Percentiles rank a stretch among this genome's conserved stretches.
Evolutionary conservation across 2,888 invertebrate species (phyloP).

Genomic region (Podabrus alpinus): DNA sequence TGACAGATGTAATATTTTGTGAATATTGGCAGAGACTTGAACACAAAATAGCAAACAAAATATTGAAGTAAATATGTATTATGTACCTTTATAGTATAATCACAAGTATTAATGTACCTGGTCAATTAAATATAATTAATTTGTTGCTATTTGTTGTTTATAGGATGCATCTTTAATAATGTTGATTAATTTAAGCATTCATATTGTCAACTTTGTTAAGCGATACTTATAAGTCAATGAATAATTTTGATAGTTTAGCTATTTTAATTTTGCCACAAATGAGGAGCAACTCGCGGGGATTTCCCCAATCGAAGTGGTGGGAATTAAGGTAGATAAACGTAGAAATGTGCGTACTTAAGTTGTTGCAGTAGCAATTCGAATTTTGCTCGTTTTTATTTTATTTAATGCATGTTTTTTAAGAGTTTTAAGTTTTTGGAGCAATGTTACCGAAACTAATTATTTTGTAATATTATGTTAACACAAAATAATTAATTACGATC

Average conservation of each 20-base stretch:
- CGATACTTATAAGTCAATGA: neutral
- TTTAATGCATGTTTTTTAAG: neutral
- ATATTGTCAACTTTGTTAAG: neutral
- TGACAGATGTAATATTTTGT: conserved; percentile 53
- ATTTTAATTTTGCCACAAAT: neutral
- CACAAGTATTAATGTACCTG: neutral
- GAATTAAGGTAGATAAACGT: neutral
- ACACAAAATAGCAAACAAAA: neutral
- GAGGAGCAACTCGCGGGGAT: neutral
- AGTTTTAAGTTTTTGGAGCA: neutral
- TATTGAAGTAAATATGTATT: neutral
- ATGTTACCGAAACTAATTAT: neutral
- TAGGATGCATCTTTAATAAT: neutral
- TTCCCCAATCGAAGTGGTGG: neutral
- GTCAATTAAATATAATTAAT: neutral
- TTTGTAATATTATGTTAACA: neutral
- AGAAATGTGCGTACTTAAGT: neutral
- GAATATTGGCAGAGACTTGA: conserved; percentile 22
- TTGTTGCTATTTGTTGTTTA: neutral
- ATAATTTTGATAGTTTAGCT: neutral
- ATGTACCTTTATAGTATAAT: too few relatives aligned
- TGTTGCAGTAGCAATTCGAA: neutral
- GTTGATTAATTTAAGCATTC: neutral
- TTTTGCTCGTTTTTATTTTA: neutral
- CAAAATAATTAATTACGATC: neutral